Evolutionary conservation across 92 coral and sea anemone species (phyloP).

Genomic region (Porites lobata): DNA sequence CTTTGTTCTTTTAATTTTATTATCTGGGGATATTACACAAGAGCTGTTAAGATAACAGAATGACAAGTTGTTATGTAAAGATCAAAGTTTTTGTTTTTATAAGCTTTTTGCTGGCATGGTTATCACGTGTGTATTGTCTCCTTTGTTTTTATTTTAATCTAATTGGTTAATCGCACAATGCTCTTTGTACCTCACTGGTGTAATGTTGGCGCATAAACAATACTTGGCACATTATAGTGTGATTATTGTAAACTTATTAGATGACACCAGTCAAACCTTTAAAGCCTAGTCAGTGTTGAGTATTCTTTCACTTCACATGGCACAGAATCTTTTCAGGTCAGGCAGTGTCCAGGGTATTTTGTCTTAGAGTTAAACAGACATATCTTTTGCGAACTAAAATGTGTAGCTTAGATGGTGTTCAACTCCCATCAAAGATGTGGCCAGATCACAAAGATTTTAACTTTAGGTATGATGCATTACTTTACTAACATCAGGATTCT

Average conservation of each 20-base stretch:
- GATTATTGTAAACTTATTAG: neutral
- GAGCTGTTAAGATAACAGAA: slow-evolving; percentile 18
- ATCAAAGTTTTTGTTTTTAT: slow-evolving; percentile 38
- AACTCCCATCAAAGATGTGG: slow-evolving; percentile 37
- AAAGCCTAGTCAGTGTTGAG: slow-evolving; percentile 27
- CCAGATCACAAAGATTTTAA: slow-evolving; percentile 39
- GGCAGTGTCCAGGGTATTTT: neutral
- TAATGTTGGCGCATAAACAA: slow-evolving; percentile 42
- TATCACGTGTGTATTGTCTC: slow-evolving; percentile 26
- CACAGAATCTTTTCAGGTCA: slow-evolving; percentile 15
- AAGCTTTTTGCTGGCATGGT: neutral
- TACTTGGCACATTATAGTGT: slow-evolving; percentile 22
- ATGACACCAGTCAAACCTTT: neutral
- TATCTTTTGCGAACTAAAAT: neutral
- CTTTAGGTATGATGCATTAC: slow-evolving; percentile 21
- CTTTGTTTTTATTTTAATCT: neutral
- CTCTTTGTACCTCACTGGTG: slow-evolving; percentile 3
- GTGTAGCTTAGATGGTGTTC: slow-evolving; percentile 34
- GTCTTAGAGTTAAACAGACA: neutral
- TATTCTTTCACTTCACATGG: neutral
- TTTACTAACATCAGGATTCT: neutral
- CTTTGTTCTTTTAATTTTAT: slow-evolving; percentile 33
- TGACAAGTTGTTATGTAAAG: slow-evolving; percentile 17
- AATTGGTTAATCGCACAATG: slow-evolving; percentile 33
- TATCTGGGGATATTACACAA: slow-evolving; percentile 27